These are phyloP conservation scores for Drymonia ruficornis DNA, from an alignment of 2,888 invertebrate species.

Conservation along the genomic window DNA sequence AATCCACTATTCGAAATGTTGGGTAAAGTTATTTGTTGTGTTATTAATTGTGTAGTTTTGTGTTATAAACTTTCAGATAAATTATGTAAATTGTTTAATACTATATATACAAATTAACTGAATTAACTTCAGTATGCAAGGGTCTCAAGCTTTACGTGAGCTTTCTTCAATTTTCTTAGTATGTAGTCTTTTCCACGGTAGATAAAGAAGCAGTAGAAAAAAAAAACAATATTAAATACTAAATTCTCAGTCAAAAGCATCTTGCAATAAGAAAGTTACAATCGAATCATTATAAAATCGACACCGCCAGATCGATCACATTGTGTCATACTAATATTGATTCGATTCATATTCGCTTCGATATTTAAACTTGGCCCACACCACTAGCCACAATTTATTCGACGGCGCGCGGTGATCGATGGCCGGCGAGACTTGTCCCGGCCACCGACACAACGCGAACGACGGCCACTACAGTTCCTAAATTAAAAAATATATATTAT, in stretches of 20 bases:
- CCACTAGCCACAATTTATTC: slow-evolving; percentile 67
- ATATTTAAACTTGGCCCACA: slow-evolving; percentile 41
- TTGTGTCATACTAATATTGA: slow-evolving; percentile 11
- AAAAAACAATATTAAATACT: not conserved
- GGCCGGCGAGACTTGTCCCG: slow-evolving; percentile 63
- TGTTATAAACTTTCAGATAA: not conserved
- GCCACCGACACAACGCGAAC: slow-evolving; percentile 61
- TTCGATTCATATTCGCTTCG: slow-evolving; percentile 18
- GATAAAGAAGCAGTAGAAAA: not conserved
- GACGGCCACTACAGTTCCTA: slow-evolving; percentile 71
- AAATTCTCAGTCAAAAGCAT: not conserved
- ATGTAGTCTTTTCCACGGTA: too few relatives aligned
- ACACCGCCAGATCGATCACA: slow-evolving; percentile 3
- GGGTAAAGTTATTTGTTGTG: too few relatives aligned
- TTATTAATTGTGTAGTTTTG: not conserved
- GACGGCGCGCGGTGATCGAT: slow-evolving; percentile 77
- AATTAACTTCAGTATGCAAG: too few relatives aligned
- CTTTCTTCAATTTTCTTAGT: too few relatives aligned
- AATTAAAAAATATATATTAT: slow-evolving; percentile 48
- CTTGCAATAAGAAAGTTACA: slow-evolving; percentile 1
- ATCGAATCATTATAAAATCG: slow-evolving; percentile 1
- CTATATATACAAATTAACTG: too few relatives aligned
- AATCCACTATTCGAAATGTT: too few relatives aligned
- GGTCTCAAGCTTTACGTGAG: too few relatives aligned
- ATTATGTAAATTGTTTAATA: not conserved